These are phyloP conservation scores for Petrosia ficiformis DNA, from an alignment of 37 sponge, comb jelly and placozoan genomes.

Conservation along the genomic window DNA sequence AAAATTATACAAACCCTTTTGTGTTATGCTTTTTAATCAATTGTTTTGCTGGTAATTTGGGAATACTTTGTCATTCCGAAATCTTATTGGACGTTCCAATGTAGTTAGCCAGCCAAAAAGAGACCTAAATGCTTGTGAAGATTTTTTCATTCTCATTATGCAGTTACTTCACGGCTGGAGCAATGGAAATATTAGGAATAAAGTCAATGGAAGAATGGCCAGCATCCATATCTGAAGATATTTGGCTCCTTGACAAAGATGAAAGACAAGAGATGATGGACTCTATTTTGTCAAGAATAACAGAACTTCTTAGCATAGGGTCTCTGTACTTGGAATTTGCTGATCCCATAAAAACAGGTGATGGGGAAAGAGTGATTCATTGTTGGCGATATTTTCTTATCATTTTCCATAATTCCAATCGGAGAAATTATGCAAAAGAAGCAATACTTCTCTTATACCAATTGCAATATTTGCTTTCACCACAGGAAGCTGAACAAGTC, in stretches of 20 bases:
- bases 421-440: constrained; percentile 7
- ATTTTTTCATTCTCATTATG: constrained; percentile 19
- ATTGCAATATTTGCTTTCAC: neutral
- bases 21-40: neutral
- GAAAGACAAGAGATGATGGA: neutral
- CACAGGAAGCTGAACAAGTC: neutral
- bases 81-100: constrained; percentile 4
- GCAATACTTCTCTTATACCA: neutral
- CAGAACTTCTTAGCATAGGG: constrained; percentile 15
- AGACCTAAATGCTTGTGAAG: constrained; percentile 37
- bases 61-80: neutral
- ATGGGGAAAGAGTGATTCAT: neutral
- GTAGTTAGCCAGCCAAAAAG: constrained; percentile 16
- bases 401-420: constrained; percentile 8
- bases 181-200: constrained; percentile 38
- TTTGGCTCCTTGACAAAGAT: neutral
- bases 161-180: constrained; percentile 37
- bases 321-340: neutral
- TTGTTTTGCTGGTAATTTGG: constrained; percentile 6
- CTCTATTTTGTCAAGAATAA: neutral
- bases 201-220: neutral
- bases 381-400: neutral
- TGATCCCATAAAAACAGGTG: constrained; percentile 2
- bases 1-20: too few relatives aligned
- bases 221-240: neutral